Evolutionary conservation across 2,888 invertebrate genomes (phyloP), one percentile per base, ranked within the genome.

Genomic region (Drosophila kokeensis): DNA sequence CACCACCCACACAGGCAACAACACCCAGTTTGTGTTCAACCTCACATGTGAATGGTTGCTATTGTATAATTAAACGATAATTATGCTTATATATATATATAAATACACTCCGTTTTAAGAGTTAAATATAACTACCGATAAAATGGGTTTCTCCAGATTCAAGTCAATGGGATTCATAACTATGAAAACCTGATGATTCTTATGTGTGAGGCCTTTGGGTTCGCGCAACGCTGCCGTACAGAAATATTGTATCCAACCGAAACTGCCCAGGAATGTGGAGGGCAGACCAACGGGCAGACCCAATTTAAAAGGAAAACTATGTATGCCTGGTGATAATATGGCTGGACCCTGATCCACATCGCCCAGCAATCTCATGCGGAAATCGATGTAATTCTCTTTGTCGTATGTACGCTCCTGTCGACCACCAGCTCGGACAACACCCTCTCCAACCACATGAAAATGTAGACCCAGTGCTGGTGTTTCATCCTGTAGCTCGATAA

Each of bases 131-230:
- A 42, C 96, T 94, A 98, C 98, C 92, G 97, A 95, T 79, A 98
- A 94, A 82, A 97, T 96, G 10, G 97, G 96, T 48, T 98, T 97
- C 92, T 98, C 98, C 92, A 97, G 94, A 94, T 98, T 98, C 87
- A 98, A 94, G 93, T 98, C 98, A 81, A 98, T 98, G 6, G 98
- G 98, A 93, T 97, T 98, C 98, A 98, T 98, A 4, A 98, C 98
- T 89, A 98, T 98, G 93, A 98, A 98, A n/a, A 98, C 98, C 94
- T 98, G 98, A 93, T 98, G 98, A 92, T 98, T 98, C 93, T 98
- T 98, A 92, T 98, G 98, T 7, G 97, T 97, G 42, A 98, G 94
- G 1, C 98, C 98, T 48, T 92, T 93, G 10, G 98, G 97, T 89
- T 98, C 98, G 55, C 97, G 94, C 24, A 98, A 94, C 0, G 98